Base-by-base conservation (phyloP, 1,140 invertebrate genomes). In the Eumeta japonica region DNA sequence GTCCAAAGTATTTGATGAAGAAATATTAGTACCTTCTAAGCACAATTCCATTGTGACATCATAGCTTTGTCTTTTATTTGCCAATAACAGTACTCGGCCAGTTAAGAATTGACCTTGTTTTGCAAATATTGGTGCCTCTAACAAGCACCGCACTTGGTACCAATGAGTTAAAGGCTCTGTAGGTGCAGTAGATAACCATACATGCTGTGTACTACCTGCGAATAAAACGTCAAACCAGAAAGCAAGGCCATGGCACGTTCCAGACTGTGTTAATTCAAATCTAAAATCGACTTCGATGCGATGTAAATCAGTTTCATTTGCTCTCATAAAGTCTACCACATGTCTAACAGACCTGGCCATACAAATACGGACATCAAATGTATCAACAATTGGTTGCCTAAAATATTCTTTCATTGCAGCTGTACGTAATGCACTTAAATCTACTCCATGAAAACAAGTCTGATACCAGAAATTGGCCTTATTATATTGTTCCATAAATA, bases 221-320 rank as follows among this genome's bases (percentile, higher is more conserved):
- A 99, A 99, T 32, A 95, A 89, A n/a, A 98, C 97, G 78, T 99
- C 97, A 76, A 99, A 99, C 97, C 97, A 99, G 77, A 99, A 98
- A 12, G 97, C 97, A 39, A 99, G 76, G 5, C 97, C 97, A 62
- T 99, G 97, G 44, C 97, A 89, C 40, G 94, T 93, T 30, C 93
- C 94, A 13, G 94, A 89, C 66, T 97, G 90, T 49, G 92, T 79
- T 44, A 97, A 83, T 54, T 89, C 88, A 79, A 97, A 98, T 68
- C 92, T 88, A 16, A 99, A 81, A 39, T 96, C 94, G 58, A 99
- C 94, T 67, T 95, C 88, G 74, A 99, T 97, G 59, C 85, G 83
- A 75, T 98, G 94, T 50, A 99, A 81, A 73, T 98, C 94, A 56
- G 86, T 87, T 81, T 98, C 97, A 55, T 91, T 82, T 18, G 94